Evolutionary conservation across 2,797 vertebrate genomes (phyloP), one percentile per base, ranked within the genome.

Genomic region (Eidolon dupreanum): DNA sequence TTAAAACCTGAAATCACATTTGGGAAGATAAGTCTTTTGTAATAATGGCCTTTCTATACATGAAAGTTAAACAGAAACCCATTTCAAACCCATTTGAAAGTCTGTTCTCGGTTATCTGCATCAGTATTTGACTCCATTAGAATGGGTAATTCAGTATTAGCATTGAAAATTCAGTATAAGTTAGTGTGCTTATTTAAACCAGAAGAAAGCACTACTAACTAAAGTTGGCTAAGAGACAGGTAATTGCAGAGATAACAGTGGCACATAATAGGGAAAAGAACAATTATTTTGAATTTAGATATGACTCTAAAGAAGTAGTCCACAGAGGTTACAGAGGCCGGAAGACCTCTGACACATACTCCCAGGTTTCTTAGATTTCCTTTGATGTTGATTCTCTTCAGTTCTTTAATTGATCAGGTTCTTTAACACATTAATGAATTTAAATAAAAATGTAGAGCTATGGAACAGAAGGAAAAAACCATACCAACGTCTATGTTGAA

Each of bases 11-110:
- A 77, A 68, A 85, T 82, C 53, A 66, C 19, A 49, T 0, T 13
- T 70, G 36, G 28, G 41, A 95, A 78, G n/a, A 2, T 41, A 79
- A 92, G 49, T 43, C 70, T 90, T 92, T 51, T 65, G 59, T 15
- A 95, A 81, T 74, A 90, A 38, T 24, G 46, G 5, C 51, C 26
- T 85, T 13, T 91, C 6, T 81, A 0, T 26, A 24, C 65, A 2
- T 59, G 55, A 66, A 66, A 79, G 36, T 66, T 17, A 86, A 86
- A 24, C 43, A 78, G 31, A 93, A 77, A 89, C 20, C 33, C 41
- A 33, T 85, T 84, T 90, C 68, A 53, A 16, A 51, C 57, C 36
- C 11, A 63, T 49, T 88, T 93, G 75, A 91, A 93, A 87, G 46
- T 53, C 71, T 57, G 3, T 51, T 89, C 49, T 90, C 17, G 51